Conservation (phyloP, 2,113 vertebrate species). For the Prionailurus viverrinus region DNA sequence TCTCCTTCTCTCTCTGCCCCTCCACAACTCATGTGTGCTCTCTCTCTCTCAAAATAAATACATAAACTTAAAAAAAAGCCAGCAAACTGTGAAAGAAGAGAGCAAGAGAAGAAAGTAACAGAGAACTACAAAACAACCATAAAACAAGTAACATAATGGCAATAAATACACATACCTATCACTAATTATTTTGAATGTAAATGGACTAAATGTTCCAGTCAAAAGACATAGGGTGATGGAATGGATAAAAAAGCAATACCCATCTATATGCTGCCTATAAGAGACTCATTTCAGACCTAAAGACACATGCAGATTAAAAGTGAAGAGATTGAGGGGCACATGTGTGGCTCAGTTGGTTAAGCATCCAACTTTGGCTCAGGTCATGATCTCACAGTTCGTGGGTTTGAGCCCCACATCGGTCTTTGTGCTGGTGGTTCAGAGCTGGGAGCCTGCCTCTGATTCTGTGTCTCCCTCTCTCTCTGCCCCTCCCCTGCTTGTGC, state of each 20-base stretch:
- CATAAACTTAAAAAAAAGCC: background rate
- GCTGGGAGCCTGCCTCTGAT: too few relatives aligned
- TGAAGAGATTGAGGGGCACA: background rate
- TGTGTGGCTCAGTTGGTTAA: too few relatives aligned
- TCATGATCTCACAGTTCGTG: too few relatives aligned
- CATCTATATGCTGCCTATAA: too few relatives aligned
- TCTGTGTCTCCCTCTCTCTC: too few relatives aligned
- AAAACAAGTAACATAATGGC: background rate
- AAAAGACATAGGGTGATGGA: background rate
- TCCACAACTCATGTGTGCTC: too few relatives aligned
- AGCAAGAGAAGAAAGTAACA: background rate
- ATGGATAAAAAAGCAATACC: background rate
- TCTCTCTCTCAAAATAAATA: too few relatives aligned
- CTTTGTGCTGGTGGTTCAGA: too few relatives aligned
- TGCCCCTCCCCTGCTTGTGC: too few relatives aligned
- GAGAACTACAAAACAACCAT: background rate
- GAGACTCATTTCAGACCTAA: background rate
- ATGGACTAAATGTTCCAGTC: background rate
- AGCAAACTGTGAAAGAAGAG: background rate
- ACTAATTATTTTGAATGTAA: background rate
- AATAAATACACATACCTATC: background rate
- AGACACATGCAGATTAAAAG: background rate
- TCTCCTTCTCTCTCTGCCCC: too few relatives aligned
- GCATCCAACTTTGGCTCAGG: too few relatives aligned
- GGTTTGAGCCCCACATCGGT: too few relatives aligned